Percentiles rank a stretch among this genome's conserved stretches.
phyloP scores from a whole-genome alignment of 2,888 invertebrate genomes.

The Eudasyphora cyanicolor region DNA sequence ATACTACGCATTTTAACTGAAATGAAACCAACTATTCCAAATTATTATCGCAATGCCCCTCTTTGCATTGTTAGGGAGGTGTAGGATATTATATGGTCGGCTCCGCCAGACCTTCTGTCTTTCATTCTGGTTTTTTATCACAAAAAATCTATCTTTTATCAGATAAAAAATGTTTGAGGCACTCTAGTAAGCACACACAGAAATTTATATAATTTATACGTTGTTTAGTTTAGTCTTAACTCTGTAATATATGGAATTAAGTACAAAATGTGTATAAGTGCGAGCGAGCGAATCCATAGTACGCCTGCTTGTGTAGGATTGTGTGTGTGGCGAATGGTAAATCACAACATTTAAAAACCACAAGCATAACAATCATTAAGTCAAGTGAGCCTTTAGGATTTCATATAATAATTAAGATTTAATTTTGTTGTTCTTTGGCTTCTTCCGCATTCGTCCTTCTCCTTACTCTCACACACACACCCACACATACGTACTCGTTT shows the following conservation, averaged over 20 bases:
- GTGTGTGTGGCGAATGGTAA: neutral
- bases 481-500: neutral
- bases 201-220: neutral
- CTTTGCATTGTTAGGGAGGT: too few species aligned
- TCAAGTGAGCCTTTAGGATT: conserved; percentile 50
- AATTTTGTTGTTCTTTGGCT: conserved; percentile 13
- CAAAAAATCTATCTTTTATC: too few species aligned
- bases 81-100: too few species aligned
- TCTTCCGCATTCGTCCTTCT: neutral
- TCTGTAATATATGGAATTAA: neutral
- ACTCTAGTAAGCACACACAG: neutral
- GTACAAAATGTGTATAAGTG: too few species aligned
- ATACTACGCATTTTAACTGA: too few species aligned
- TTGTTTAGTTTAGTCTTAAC: neutral
- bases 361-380: conserved; percentile 49
- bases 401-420: conserved; percentile 50
- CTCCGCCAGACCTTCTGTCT: too few species aligned
- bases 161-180: too few species aligned
- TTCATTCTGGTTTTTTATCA: too few species aligned
- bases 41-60: too few species aligned
- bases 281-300: neutral
- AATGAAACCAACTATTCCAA: too few species aligned
- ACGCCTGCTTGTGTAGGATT: neutral
- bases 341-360: conserved; percentile 30
- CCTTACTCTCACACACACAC: neutral